Evolutionary conservation across 2,113 vertebrate genomes (phyloP), one percentile per base, ranked within the genome.

Genomic region (Phycodurus eques): DNA sequence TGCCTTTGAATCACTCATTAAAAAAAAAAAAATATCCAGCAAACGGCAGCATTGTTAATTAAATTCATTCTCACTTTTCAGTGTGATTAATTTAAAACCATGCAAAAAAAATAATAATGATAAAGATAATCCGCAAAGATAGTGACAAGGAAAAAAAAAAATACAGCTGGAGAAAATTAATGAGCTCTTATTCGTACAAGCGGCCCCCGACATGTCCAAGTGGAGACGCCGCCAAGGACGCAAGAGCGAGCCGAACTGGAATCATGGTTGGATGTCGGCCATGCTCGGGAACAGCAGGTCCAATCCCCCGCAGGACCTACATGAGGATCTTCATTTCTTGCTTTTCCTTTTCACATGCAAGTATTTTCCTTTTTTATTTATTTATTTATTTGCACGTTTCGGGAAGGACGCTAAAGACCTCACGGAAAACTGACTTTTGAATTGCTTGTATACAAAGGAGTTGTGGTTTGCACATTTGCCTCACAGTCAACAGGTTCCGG

Each of bases 151-250:
- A 56, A 78, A 39, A 76, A 62, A 69, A 74, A 78, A 79, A 82
- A 72, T 70, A 73, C 9, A 88, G 81, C 73, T 75, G 81, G 86
- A 86, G 87, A 83, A 80, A 83, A 89, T 70, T 68, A 75, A 88
- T 85, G 70, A 87, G 89, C 84, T 84, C 85, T 78, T 84, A 86
- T 89, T 85, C 87, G 74, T 71, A 78, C 74, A 59, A 83, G 70
- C 71, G 67, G 46, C 59, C 78, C 59, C 76, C 74, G 27, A 62
- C 65, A 75, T 80, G 83, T 71, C 78, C 35, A 68, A 83, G 83
- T 12, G 72, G 68, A 78, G 70, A 71, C 22, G 44, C 5, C 64
- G 85, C 85, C 85, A 87, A 84, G 77, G 88, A 82, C 81, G 82
- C 69, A 70, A 68, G 82, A 83, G 81, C 75, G 79, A 82, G 79